phyloP scores from a whole-genome alignment of 2,113 vertebrate genomes.

The Cinclus cinclus region DNA sequence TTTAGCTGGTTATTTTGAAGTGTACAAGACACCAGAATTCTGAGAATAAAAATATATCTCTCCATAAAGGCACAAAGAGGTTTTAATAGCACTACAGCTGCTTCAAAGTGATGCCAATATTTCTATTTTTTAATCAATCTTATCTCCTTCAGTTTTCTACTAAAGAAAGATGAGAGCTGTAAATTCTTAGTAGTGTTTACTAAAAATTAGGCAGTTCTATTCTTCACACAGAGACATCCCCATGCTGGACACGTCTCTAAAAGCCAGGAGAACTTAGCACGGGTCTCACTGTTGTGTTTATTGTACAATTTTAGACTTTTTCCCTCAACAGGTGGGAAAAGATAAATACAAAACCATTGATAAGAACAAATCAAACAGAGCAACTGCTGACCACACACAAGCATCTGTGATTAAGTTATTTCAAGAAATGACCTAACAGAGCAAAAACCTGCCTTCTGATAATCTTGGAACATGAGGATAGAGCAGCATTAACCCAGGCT shows the following conservation, averaged over 20 bases:
- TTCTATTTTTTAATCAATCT: not conserved
- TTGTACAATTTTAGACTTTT: not conserved
- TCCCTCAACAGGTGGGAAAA: not conserved
- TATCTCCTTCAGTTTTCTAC: not conserved
- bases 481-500: conserved; percentile 11
- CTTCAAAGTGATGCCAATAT: not conserved
- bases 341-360: not conserved
- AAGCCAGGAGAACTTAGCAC: not conserved
- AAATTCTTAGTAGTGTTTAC: not conserved
- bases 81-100: conserved; percentile 12
- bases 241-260: not conserved
- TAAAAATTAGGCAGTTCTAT: not conserved
- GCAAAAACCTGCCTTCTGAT: not conserved
- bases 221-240: not conserved
- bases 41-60: not conserved
- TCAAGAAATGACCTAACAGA: not conserved
- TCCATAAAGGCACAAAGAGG: not conserved
- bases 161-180: not conserved
- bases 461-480: not conserved
- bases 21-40: not conserved
- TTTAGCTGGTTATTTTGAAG: conserved; percentile 1
- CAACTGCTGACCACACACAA: not conserved
- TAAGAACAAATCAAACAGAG: not conserved
- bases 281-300: not conserved
- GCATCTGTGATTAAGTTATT: not conserved